Percentiles rank a stretch among this genome's conserved stretches.
phyloP scores from a whole-genome alignment of 2,113 vertebrate species.

The Amphilophus citrinellus region DNA sequence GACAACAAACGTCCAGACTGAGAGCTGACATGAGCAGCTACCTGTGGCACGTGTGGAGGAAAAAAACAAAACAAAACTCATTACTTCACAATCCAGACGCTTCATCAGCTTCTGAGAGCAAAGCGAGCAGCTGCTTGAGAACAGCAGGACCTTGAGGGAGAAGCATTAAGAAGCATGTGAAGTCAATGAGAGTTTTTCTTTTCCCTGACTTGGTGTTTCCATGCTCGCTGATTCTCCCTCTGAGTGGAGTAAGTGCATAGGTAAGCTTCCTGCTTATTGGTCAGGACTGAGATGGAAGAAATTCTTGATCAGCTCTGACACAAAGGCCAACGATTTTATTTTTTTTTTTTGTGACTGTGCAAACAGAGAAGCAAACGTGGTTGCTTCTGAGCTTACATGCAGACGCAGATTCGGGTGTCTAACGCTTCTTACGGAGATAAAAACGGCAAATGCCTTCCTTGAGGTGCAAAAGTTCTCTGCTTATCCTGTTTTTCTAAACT shows the following conservation, averaged over 20 bases:
- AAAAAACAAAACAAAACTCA: conserved; percentile 8
- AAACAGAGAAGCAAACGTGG: conserved; percentile 35
- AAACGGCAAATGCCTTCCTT: conserved; percentile 43
- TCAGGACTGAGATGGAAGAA: conserved; percentile 73
- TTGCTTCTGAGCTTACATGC: conserved; percentile 10
- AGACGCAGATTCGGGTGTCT: conserved; percentile 37
- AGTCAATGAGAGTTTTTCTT: conserved; percentile 67
- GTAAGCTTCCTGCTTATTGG: conserved; percentile 72
- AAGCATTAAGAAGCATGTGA: conserved; percentile 43
- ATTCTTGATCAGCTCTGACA: conserved; percentile 66
- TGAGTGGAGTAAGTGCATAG: conserved; percentile 76
- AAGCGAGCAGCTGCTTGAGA: conserved; percentile 22
- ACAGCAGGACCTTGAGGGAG: conserved; percentile 55
- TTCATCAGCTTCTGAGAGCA: conserved; percentile 22
- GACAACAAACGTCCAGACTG: not conserved
- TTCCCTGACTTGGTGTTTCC: conserved; percentile 71
- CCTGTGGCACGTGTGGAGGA: conserved; percentile 15
- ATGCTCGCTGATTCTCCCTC: conserved; percentile 56
- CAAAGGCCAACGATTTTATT: conserved; percentile 49
- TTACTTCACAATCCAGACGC: conserved; percentile 11
- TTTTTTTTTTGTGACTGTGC: conserved; percentile 25
- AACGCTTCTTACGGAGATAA: conserved; percentile 38
- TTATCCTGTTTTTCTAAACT: conserved; percentile 50
- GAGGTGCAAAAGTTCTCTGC: conserved; percentile 34
- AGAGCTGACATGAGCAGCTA: not conserved